Evolutionary conservation across 2,797 vertebrate genomes (phyloP).

Genomic region (Lepilemur septentrionalis): DNA sequence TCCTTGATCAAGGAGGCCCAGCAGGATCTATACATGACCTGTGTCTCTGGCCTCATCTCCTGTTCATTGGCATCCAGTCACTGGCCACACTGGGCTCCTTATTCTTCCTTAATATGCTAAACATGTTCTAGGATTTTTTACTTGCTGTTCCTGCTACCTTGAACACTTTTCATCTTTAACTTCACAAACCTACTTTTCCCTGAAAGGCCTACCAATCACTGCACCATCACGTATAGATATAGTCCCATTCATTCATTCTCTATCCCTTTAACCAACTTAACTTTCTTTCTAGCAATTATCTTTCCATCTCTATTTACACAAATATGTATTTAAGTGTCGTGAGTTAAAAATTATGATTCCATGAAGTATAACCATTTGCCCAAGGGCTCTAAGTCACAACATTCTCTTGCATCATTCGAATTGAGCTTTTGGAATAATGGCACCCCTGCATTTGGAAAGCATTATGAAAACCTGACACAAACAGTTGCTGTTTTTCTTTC

Average conservation of each 20-base stretch:
- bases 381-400: neutral
- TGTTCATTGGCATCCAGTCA: too few relatives aligned
- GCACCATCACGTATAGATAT: neutral
- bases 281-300: neutral
- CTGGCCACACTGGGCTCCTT: neutral
- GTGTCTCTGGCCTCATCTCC: neutral
- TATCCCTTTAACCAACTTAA: neutral
- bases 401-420: neutral
- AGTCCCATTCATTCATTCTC: neutral
- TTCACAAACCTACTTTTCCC: neutral
- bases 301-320: neutral
- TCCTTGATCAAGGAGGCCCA: neutral
- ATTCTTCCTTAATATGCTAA: neutral
- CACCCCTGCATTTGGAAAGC: neutral
- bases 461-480: neutral
- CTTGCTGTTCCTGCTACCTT: neutral
- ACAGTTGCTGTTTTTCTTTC: neutral
- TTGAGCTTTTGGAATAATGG: neutral
- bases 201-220: neutral
- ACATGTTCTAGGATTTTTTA: neutral
- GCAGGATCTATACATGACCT: neutral
- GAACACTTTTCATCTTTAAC: neutral
- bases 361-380: neutral
- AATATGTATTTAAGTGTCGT: neutral
- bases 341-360: neutral